Conservation (phyloP, 2,797 vertebrate species). For the Channallabes apus region DNA sequence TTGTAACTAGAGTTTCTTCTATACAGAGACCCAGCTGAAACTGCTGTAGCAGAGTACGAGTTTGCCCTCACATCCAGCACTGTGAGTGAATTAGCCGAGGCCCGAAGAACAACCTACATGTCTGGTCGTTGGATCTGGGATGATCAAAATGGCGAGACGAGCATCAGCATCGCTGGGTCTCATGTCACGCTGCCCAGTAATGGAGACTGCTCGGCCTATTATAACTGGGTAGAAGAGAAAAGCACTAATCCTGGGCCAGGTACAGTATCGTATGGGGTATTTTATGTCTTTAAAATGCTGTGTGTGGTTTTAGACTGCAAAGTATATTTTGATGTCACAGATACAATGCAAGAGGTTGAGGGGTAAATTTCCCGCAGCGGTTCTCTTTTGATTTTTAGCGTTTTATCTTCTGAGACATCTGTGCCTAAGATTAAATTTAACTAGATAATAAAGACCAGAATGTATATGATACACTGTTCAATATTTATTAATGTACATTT, state of each 20-base stretch:
- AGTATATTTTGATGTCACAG: neutral
- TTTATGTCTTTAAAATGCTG: neutral
- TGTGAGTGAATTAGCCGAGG: conserved; percentile 93
- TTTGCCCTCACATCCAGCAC: conserved; percentile 91
- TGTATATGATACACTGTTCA: neutral
- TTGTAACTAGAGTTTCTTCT: neutral
- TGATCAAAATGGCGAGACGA: conserved; percentile 94
- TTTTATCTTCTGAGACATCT: neutral
- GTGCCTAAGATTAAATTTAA: neutral
- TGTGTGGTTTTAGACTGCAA: neutral
- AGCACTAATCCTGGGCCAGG: conserved; percentile 89
- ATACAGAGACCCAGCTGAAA: conserved; percentile 85
- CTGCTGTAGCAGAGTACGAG: conserved; percentile 81
- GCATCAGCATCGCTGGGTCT: conserved; percentile 91
- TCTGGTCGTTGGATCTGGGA: conserved; percentile 97
- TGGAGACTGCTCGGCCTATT: conserved; percentile 94
- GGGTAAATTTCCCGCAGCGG: no score
- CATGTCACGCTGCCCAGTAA: conserved; percentile 91
- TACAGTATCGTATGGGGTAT: conserved; percentile 59
- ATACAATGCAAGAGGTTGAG: neutral
- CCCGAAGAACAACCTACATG: conserved; percentile 91
- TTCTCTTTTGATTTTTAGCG: neutral
- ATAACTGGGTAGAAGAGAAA: conserved; percentile 96
- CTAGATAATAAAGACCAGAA: neutral
- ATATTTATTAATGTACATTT: neutral